Percentiles rank a stretch among this genome's conserved stretches.
Conservation (phyloP, 2,113 vertebrate species). For the Etia nguti region DNA sequence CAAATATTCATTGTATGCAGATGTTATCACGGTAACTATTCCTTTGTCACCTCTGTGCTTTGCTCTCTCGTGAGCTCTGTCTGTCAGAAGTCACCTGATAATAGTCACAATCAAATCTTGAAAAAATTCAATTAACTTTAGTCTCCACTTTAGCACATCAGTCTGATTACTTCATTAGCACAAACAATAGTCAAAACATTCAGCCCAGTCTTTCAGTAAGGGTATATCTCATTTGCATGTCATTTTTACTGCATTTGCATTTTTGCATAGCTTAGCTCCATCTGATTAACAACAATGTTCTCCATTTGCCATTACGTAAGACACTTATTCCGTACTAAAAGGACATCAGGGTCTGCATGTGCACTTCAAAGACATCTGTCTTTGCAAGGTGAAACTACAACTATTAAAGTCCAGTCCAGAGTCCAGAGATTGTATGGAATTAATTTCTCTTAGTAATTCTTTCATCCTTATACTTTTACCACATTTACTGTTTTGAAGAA, state of each 20-base stretch:
- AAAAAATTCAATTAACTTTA: slow-evolving; percentile 5
- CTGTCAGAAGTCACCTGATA: not conserved
- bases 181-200: not conserved
- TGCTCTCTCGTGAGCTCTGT: not conserved
- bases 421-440: not conserved
- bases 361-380: not conserved
- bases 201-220: not conserved
- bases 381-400: not conserved
- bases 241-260: not conserved
- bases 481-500: not conserved
- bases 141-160: not conserved
- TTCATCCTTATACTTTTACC: not conserved
- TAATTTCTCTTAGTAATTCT: not conserved
- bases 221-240: not conserved
- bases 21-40: not conserved
- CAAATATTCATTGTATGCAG: not conserved
- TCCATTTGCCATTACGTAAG: not conserved
- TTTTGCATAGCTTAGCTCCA: not conserved
- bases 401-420: not conserved
- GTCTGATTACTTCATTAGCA: not conserved
- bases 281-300: not conserved
- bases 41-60: not conserved
- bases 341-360: not conserved
- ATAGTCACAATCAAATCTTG: not conserved
- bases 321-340: not conserved